Conservation (phyloP, 2,888 invertebrate species). For the Sinodicranocentrus sp. region DNA sequence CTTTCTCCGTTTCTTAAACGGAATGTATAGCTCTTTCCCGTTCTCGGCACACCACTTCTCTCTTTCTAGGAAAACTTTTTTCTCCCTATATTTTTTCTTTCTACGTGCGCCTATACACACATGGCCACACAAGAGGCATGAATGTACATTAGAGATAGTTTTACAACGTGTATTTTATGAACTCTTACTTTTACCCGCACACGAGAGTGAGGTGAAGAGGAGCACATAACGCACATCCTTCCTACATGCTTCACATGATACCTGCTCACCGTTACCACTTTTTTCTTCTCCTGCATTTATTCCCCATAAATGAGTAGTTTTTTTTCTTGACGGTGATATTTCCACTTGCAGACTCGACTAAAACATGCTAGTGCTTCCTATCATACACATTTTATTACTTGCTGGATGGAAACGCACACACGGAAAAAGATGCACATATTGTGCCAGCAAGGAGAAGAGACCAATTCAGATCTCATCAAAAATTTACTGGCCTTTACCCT, state of each 20-base stretch:
- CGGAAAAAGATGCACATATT: constrained; percentile 2
- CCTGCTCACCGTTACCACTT: background rate
- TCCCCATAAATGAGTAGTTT: background rate
- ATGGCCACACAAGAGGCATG: background rate
- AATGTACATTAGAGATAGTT: constrained; percentile 3
- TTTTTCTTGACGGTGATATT: background rate
- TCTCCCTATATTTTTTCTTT: background rate
- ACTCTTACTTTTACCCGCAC: constrained; percentile 51
- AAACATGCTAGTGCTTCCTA: constrained; percentile 10
- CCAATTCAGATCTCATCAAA: constrained; percentile 67
- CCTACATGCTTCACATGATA: background rate
- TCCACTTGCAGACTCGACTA: no score
- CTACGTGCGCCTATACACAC: no score
- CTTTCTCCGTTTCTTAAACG: constrained; percentile 3
- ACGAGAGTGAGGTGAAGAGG: constrained; percentile 16
- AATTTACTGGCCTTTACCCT: constrained; percentile 60
- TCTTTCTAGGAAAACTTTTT: background rate
- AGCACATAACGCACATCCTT: constrained; percentile 33
- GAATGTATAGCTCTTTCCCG: background rate
- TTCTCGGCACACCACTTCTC: background rate
- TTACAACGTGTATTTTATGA: constrained; percentile 57
- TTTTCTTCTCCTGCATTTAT: background rate
- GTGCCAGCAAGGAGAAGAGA: constrained; percentile 14
- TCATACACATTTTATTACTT: constrained; percentile 56
- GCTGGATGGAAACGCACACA: background rate